These are phyloP conservation scores for Grapholita molesta DNA, from an alignment of 1,140 invertebrate species.

Conservation along the genomic window DNA sequence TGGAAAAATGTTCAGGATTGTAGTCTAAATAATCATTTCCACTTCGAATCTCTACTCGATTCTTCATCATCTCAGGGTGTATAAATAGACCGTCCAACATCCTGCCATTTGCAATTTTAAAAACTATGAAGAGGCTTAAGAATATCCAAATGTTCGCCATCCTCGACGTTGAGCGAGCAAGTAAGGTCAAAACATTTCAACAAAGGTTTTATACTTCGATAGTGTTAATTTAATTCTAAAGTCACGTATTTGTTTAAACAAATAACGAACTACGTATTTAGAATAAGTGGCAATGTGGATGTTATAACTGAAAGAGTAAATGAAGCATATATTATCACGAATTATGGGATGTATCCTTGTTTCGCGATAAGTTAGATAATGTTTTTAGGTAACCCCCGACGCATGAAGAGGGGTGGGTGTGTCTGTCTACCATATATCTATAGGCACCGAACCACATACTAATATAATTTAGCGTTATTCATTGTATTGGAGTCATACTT, in stretches of 20 bases:
- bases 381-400: too few species aligned
- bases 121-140: conserved; percentile 19
- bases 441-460: too few species aligned
- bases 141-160: conserved; percentile 12
- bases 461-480: too few species aligned
- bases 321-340: neutral
- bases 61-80: conserved; percentile 50
- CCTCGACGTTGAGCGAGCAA: neutral
- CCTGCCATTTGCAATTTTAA: conserved; percentile 21
- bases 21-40: conserved; percentile 57
- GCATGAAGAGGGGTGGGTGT: too few species aligned
- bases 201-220: neutral
- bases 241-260: neutral
- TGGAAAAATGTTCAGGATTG: conserved; percentile 33
- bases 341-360: neutral
- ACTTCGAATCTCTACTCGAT: conserved; percentile 26
- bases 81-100: conserved; percentile 43
- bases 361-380: too few species aligned
- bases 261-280: neutral
- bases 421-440: too few species aligned
- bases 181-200: neutral
- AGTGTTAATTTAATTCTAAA: conserved; percentile 12
- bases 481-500: too few species aligned
- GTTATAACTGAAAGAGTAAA: conserved; percentile 1
- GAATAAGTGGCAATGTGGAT: neutral